phyloP scores from a whole-genome alignment of 2,797 vertebrate genomes.

The Macropus fuliginosus region DNA sequence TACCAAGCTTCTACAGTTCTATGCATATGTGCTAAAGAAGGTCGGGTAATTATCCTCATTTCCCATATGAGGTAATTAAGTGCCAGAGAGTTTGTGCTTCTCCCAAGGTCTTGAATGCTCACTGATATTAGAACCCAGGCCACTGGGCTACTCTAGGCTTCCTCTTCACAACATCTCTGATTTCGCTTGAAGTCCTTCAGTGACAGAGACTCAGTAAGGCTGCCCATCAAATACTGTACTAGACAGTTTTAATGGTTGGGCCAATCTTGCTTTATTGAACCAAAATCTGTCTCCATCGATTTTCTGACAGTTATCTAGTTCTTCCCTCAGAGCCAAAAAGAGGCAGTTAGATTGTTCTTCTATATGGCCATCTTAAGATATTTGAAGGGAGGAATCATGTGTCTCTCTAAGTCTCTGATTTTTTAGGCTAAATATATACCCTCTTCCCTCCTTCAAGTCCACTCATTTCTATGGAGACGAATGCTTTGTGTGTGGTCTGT shows the following conservation, averaged over 20 bases:
- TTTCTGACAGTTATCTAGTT: background rate
- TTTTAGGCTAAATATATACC: background rate
- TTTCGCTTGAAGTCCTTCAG: background rate
- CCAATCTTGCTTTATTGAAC: background rate
- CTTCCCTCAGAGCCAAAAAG: background rate
- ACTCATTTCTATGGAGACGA: background rate
- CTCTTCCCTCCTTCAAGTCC: background rate
- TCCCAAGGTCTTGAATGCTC: background rate
- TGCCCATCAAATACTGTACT: background rate
- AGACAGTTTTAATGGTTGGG: background rate
- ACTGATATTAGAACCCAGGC: background rate
- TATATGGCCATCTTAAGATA: background rate
- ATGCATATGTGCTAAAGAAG: background rate
- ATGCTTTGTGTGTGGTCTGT: background rate
- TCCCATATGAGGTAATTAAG: background rate
- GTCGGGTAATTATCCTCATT: background rate
- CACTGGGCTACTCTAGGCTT: background rate
- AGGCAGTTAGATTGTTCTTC: background rate
- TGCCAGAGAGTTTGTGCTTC: background rate
- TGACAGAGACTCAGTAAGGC: background rate
- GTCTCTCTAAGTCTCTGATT: background rate
- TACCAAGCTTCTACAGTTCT: background rate
- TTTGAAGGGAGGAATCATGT: background rate
- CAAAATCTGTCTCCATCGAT: background rate
- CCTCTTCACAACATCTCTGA: background rate